phyloP scores from a whole-genome alignment of 2,888 invertebrate species.

The Ceraclea dissimilis region DNA sequence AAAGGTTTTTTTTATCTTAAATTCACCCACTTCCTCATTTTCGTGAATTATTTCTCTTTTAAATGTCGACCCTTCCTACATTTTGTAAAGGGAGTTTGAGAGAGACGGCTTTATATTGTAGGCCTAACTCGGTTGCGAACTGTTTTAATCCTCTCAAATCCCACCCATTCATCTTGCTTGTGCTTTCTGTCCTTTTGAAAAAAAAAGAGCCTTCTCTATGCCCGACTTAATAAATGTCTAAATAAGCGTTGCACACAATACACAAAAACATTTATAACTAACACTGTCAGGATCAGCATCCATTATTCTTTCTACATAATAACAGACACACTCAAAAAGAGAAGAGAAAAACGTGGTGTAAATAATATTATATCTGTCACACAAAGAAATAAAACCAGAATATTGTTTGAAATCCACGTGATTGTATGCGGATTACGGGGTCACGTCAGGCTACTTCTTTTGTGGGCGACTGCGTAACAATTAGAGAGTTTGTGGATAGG shows the following conservation, averaged over 20 bases:
- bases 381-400: too few relatives aligned
- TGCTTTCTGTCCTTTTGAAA: constrained; percentile 4
- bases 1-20: constrained; percentile 1
- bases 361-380: too few relatives aligned
- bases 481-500: too few relatives aligned
- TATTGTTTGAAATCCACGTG: too few relatives aligned
- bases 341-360: too few relatives aligned
- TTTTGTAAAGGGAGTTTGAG: background rate
- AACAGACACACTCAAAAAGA: too few relatives aligned
- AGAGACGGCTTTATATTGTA: background rate
- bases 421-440: too few relatives aligned
- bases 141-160: constrained; percentile 9
- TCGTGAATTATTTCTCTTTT: background rate
- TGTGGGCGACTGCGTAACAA: too few relatives aligned
- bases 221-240: background rate
- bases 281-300: background rate
- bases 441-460: too few relatives aligned
- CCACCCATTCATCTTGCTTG: constrained; percentile 7
- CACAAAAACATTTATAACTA: background rate
- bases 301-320: too few relatives aligned
- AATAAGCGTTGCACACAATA: background rate
- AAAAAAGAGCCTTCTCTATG: background rate
- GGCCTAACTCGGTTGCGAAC: constrained; percentile 3
- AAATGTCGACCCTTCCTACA: background rate
- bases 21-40: background rate